Conservation (phyloP, 2,797 vertebrate genomes). For the Tragelaphus eurycerus region DNA sequence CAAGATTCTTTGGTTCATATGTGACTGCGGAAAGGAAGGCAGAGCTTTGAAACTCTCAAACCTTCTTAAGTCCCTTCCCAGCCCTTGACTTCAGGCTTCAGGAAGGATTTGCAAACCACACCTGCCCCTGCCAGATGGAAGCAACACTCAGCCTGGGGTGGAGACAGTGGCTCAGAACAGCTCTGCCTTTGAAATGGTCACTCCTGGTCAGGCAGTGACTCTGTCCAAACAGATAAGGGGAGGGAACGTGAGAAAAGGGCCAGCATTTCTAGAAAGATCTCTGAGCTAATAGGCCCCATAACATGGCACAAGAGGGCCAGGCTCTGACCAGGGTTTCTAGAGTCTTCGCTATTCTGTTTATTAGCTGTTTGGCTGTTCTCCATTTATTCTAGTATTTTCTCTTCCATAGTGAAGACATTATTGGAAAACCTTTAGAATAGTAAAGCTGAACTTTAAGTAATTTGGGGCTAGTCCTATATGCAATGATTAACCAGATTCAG, state of each 20-base stretch:
- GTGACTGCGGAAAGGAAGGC: background rate
- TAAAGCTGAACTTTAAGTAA: background rate
- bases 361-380: background rate
- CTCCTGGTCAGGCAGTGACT: background rate
- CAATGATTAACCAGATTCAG: background rate
- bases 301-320: background rate
- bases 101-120: background rate
- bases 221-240: too few relatives aligned
- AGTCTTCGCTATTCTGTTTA: background rate
- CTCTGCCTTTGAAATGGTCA: fast-evolving
- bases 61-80: background rate
- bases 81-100: background rate
- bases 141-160: too few relatives aligned
- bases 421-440: background rate
- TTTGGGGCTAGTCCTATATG: background rate
- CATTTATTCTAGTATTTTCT: background rate
- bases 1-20: background rate
- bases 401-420: background rate
- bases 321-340: background rate
- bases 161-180: background rate
- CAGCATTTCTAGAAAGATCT: background rate
- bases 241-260: background rate
- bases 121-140: background rate
- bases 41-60: background rate
- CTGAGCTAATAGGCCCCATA: background rate